Evolutionary conservation across 1,140 invertebrate genomes (phyloP).

Genomic region (fruit fly (Drosophila melanogaster)): Release_6_plus_ISO1_MT NT_033779.5:13269501-13270000

Average conservation of each 20-base stretch:
- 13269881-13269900: constrained; percentile 46
- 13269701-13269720: constrained; percentile 16
- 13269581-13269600: constrained; percentile 45
- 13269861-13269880: constrained; percentile 62
- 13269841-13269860: constrained; percentile 64
- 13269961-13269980: neutral
- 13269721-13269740: constrained; percentile 46
- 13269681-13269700: constrained; percentile 29
- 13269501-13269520: constrained; percentile 23
- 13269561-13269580: constrained; percentile 54
- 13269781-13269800: constrained; percentile 15
- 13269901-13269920: constrained; percentile 41
- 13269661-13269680: constrained; percentile 39
- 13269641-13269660: constrained; percentile 28
- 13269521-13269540: constrained; percentile 46
- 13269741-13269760: constrained; percentile 23
- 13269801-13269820: constrained; percentile 21
- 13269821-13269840: constrained; percentile 55
- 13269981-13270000: constrained; percentile 6
- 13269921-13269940: constrained; percentile 58
- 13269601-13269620: constrained; percentile 36
- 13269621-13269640: constrained; percentile 62
- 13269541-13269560: constrained; percentile 29
- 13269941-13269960: neutral
- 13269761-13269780: constrained; percentile 35